phyloP scores from a whole-genome alignment of 2,888 invertebrate genomes.

The Synergus itoensis region DNA sequence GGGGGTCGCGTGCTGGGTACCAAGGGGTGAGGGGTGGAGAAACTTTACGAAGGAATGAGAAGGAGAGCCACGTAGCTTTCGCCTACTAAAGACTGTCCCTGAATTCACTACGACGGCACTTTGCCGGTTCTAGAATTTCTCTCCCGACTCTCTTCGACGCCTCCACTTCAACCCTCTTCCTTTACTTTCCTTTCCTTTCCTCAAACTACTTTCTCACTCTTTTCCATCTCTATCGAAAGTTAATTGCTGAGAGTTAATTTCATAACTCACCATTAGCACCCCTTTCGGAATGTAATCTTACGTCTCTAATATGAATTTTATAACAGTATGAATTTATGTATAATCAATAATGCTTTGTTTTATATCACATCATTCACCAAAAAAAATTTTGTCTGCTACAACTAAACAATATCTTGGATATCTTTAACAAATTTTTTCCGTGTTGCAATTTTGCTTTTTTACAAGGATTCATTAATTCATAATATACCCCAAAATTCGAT shows the following conservation, averaged over 20 bases:
- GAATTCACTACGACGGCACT: slow-evolving; percentile 68
- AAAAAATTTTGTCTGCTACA: too few species aligned
- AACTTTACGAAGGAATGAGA: slow-evolving; percentile 21
- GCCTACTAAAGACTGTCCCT: slow-evolving; percentile 63
- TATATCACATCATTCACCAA: too few species aligned
- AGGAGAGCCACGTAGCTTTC: slow-evolving; percentile 55
- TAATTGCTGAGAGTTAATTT: slow-evolving; percentile 49
- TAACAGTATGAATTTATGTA: background rate
- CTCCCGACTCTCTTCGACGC: slow-evolving; percentile 22
- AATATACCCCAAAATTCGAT: too few species aligned
- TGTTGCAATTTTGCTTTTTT: too few species aligned
- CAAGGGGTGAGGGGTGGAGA: slow-evolving; percentile 33
- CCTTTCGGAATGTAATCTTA: slow-evolving; percentile 6
- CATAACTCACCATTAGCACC: slow-evolving; percentile 46
- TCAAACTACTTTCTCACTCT: background rate
- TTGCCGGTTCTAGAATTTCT: slow-evolving; percentile 61
- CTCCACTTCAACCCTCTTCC: slow-evolving; percentile 4
- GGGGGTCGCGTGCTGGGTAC: slow-evolving; percentile 53
- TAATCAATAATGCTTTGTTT: too few species aligned
- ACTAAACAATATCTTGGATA: too few species aligned
- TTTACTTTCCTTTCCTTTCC: too few species aligned
- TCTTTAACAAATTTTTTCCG: too few species aligned
- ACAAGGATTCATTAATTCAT: too few species aligned
- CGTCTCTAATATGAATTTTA: background rate
- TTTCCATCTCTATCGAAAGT: slow-evolving; percentile 45